Base-by-base conservation (phyloP, 1,140 invertebrate species). In the Drosophila jambulina region DNA sequence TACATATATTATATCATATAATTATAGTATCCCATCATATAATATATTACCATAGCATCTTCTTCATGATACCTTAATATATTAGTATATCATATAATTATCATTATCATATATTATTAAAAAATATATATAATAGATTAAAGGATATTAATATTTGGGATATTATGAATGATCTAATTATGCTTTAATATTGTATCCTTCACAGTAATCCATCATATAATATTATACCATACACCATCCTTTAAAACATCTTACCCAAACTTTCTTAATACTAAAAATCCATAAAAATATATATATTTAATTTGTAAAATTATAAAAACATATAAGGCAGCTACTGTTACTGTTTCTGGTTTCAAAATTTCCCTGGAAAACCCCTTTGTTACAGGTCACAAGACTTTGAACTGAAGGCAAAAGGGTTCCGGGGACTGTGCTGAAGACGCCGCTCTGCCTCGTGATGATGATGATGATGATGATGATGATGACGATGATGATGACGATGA, bases 331-430 rank as follows among this genome's bases (percentile, higher is more conserved):
- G 23, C 21, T n/a, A 32, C 12, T 32, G 12, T 13, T 7, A 9
- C 13, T n/a, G n/a, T n/a, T n/a, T 1, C 27, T 9, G 12, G 43
- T 10, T 49, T 36, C 45, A 27, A 46, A 25, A 45, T 56, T 59
- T 60, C 43, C 19, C 12, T n/a, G 63, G 74, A 77, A 77, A 77
- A 69, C 40, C 53, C 71, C 54, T 46, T 62, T 12, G 9, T 10
- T 27, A 12, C 23, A 27, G 13, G 3, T 29, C 46, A 36, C 15
- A 53, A 54, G 48, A 42, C 27, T 15, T 19, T 32, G 51, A 34
- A 13, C 23, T 40, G 34, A 65, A 19, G 46, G 36, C 54, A 42
- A 51, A 43, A 36, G 60, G 27, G 12, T 36, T 15, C 2, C 21
- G 43, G 43, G 13, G 2, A 45, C 19, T 13, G 6, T 21, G 59